Evolutionary conservation across 92 coral and sea anemone genomes (phyloP).

Genomic region (Palythoa grandiflora): DNA sequence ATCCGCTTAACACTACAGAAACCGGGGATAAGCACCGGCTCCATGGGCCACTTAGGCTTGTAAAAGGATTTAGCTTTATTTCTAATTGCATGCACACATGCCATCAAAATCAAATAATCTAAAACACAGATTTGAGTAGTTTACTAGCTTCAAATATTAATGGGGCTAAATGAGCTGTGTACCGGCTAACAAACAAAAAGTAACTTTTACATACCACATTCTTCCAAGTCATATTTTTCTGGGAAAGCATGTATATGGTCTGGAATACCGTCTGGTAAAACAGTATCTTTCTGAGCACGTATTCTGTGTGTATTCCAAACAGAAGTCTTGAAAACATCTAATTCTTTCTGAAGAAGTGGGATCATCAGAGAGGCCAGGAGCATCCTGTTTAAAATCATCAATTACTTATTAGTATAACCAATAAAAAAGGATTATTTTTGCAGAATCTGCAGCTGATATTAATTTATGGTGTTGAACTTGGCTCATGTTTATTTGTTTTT

Average conservation of each 20-base stretch:
- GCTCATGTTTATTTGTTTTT: neutral
- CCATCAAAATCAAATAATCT: too few species aligned
- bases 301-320: conserved; percentile 27
- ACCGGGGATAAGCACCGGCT: too few species aligned
- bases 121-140: too few species aligned
- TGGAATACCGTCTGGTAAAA: conserved; percentile 21
- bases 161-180: too few species aligned
- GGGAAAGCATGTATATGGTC: conserved; percentile 26
- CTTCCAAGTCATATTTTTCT: conserved; percentile 14
- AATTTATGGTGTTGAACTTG: neutral
- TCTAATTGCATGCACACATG: too few species aligned
- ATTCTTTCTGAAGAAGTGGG: conserved; percentile 23
- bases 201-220: conserved; percentile 4
- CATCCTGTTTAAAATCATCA: neutral
- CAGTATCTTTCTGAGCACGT: conserved; percentile 14
- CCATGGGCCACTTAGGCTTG: too few species aligned
- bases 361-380: conserved; percentile 19
- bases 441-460: too few species aligned
- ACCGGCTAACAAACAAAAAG: neutral
- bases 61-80: too few species aligned
- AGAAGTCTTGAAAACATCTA: conserved; percentile 27
- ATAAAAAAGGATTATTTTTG: neutral
- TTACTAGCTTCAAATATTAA: too few species aligned
- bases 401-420: neutral
- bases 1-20: too few species aligned